phyloP scores from a whole-genome alignment of 2,113 vertebrate species.

The Plotosus lineatus region DNA sequence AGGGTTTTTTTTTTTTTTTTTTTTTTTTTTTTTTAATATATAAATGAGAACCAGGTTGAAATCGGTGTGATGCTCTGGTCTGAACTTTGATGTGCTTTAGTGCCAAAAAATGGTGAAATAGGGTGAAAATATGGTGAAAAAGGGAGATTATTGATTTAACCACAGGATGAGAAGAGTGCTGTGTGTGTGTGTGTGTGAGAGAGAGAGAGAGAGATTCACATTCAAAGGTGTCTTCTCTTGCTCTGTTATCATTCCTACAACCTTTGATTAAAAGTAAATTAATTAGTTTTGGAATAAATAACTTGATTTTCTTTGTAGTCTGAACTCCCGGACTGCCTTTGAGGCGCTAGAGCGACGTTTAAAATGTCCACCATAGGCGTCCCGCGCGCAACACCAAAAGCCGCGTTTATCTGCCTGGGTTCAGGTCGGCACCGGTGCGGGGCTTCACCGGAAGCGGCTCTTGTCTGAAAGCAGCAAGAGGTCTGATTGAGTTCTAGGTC shows the following conservation, averaged over 20 bases:
- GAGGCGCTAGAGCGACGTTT: neutral
- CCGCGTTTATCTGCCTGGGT: slow-evolving; percentile 70
- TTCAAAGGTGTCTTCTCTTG: slow-evolving; percentile 15
- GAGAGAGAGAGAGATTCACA: neutral
- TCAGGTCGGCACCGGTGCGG: slow-evolving; percentile 57
- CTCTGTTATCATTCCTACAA: neutral
- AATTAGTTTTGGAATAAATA: slow-evolving; percentile 35
- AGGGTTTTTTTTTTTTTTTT: too few species aligned
- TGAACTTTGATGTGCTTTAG: too few species aligned
- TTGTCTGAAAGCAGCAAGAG: slow-evolving; percentile 70
- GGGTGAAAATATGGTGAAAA: neutral
- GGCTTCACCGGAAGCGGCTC: slow-evolving; percentile 9
- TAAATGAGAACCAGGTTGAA: too few species aligned
- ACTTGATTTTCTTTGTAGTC: slow-evolving; percentile 21
- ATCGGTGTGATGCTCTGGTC: too few species aligned
- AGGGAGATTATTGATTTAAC: slow-evolving; percentile 32
- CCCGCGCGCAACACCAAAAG: slow-evolving; percentile 42
- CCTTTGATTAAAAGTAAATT: slow-evolving; percentile 38
- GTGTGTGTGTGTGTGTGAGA: neutral
- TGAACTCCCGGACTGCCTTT: slow-evolving; percentile 29
- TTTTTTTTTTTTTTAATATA: too few species aligned
- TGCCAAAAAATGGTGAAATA: too few species aligned
- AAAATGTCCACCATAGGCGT: slow-evolving; percentile 3
- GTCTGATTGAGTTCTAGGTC: slow-evolving; percentile 82
- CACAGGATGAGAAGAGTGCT: slow-evolving; percentile 4